These are phyloP conservation scores for Pemphredon lugubris DNA, from an alignment of 2,888 invertebrate species.

Conservation along the genomic window DNA sequence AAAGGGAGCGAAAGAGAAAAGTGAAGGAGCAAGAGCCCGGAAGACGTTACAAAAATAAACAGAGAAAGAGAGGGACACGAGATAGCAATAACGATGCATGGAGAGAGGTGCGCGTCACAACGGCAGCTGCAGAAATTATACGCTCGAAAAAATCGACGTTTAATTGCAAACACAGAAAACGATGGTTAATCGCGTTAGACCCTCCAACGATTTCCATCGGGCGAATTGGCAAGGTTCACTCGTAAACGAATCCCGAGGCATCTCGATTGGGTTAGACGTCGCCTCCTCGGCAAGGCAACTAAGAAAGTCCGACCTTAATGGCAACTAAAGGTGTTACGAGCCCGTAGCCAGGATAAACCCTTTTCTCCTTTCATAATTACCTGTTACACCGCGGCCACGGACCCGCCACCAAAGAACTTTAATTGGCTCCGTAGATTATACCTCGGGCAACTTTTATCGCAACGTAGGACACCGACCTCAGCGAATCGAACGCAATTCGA, in stretches of 20 bases:
- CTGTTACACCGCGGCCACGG: conserved; percentile 8
- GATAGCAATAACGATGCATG: too few species aligned
- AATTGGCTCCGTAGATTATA: conserved; percentile 10
- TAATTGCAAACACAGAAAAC: conserved; percentile 30
- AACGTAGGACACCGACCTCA: background rate
- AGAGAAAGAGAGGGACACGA: too few species aligned
- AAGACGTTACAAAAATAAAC: too few species aligned
- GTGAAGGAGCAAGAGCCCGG: too few species aligned
- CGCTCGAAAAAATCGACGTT: conserved; percentile 29
- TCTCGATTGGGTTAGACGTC: conserved; percentile 41
- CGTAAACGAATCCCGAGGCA: conserved; percentile 40
- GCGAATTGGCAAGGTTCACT: conserved; percentile 26
- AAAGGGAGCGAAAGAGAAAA: too few species aligned
- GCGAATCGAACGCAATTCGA: background rate
- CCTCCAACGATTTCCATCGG: conserved; percentile 33
- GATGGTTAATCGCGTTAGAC: conserved; percentile 39
- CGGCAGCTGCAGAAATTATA: conserved; percentile 17
- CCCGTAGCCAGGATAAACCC: conserved; percentile 28
- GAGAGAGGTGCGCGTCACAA: too few species aligned
- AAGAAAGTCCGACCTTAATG: conserved; percentile 10
- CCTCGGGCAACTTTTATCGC: background rate
- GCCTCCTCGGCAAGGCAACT: conserved; percentile 13
- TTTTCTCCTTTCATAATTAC: conserved; percentile 27
- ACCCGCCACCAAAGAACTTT: conserved; percentile 2
- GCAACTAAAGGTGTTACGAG: conserved; percentile 10